Conservation (phyloP, 2,888 invertebrate species). For the Amphipyra berbera region DNA sequence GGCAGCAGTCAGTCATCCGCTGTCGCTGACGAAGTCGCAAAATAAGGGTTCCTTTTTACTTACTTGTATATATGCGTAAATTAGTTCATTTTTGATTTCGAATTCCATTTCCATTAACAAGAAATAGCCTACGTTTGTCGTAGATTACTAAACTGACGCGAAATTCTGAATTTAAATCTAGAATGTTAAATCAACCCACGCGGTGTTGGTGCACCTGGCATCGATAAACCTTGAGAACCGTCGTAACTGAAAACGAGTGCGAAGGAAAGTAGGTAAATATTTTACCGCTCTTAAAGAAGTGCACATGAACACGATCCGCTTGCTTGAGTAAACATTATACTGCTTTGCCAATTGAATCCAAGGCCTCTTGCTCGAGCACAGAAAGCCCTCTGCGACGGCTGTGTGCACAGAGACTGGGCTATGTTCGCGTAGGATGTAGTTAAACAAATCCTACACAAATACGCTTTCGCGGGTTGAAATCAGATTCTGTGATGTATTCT, state of each 20-base stretch:
- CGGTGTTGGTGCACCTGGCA: neutral
- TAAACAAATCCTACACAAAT: constrained; percentile 22
- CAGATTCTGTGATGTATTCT: constrained; percentile 9
- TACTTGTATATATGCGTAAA: too few relatives aligned
- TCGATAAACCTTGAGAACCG: constrained; percentile 8
- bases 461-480: constrained; percentile 21
- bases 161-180: constrained; percentile 1
- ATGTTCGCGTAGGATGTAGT: constrained; percentile 15
- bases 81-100: too few relatives aligned
- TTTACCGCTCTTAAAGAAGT: constrained; percentile 26
- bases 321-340: constrained; percentile 34
- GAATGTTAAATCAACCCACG: neutral
- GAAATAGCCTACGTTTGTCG: neutral
- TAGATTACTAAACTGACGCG: neutral
- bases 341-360: constrained; percentile 49
- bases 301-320: constrained; percentile 46
- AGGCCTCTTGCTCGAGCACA: constrained; percentile 31
- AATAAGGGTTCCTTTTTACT: too few relatives aligned
- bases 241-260: neutral
- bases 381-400: constrained; percentile 25
- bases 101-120: neutral
- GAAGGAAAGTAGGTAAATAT: constrained; percentile 9
- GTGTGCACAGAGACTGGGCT: constrained; percentile 27
- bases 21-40: too few relatives aligned
- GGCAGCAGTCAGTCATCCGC: too few relatives aligned